Base-by-base conservation (phyloP, 2,888 invertebrate species). In the Drosophila pseudotakahashii region DNA sequence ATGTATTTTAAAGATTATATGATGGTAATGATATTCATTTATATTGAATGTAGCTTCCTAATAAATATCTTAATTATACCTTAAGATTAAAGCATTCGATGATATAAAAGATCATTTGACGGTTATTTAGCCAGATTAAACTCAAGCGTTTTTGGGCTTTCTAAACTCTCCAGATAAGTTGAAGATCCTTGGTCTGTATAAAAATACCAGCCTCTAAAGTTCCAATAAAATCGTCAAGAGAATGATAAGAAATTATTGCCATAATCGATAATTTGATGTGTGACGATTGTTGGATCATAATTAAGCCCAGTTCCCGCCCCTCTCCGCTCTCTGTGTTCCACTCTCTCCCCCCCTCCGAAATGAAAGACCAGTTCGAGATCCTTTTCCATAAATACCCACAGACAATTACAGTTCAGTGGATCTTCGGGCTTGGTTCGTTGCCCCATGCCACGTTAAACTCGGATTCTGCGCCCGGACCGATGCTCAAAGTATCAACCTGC, bases 391-490 rank as follows among this genome's bases (percentile, higher is more conserved):
- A 69, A 69, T 69, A 66, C 53, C 51, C 66, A 47, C 39, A 54
- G 50, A 66, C 62, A 62, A 68, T 70, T 69, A 69, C 72, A 77
- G 81, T 82, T 82, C 86, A 88, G 60, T 72, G 83, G 62, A 69
- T 81, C 61, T 68, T 47, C 41, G 11, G 42, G 41, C 55, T 55
- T 85, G 80, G 88, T 81, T 86, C 81, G 88, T 88, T 81, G 88
- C 80, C 88, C 81, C 81, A 81, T 88, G 83, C 80, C 41, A 86
- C 80, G 80, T 71, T 81, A 55, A 64, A 72, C 79, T 61, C 47
- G 63, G 63, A 48, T 68, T 68, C 68, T 63, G 70, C 69, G 79
- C 73, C 73, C 78, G 67, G 64, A 59, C 53, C 64, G 54, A 71
- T 58, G 62, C 62, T 61, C 62, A 60, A 63, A 66, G 74, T 74